These are phyloP conservation scores for Emydura subglobosa DNA, from an alignment of 2,113 vertebrate genomes.

Conservation along the genomic window DNA sequence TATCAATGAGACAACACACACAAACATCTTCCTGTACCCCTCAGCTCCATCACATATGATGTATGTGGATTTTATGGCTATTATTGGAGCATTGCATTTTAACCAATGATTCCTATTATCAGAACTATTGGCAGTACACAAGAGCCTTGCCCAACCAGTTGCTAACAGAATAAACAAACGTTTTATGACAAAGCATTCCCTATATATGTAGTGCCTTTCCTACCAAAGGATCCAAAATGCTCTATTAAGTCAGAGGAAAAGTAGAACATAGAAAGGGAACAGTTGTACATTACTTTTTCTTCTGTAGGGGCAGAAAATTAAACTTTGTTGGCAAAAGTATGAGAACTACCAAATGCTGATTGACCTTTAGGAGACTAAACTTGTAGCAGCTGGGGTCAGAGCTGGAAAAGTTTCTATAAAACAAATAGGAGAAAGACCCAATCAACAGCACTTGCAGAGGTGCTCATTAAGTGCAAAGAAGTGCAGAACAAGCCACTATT, in stretches of 20 bases:
- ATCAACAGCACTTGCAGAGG: neutral
- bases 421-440: neutral
- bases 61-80: neutral
- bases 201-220: neutral
- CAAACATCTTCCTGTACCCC: neutral
- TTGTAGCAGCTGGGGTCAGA: neutral
- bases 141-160: neutral
- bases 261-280: neutral
- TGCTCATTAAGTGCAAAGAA: neutral
- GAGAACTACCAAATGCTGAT: neutral
- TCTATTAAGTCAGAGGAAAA: neutral
- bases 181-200: slow-evolving; percentile 7
- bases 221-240: neutral
- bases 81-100: neutral
- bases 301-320: neutral
- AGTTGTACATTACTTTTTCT: neutral
- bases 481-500: neutral
- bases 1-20: neutral
- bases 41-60: neutral
- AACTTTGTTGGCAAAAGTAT: neutral
- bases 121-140: neutral
- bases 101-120: neutral
- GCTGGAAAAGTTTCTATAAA: neutral
- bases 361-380: neutral
- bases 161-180: neutral